phyloP scores from a whole-genome alignment of 2,797 vertebrate genomes.

The Gambelia wislizenii region DNA sequence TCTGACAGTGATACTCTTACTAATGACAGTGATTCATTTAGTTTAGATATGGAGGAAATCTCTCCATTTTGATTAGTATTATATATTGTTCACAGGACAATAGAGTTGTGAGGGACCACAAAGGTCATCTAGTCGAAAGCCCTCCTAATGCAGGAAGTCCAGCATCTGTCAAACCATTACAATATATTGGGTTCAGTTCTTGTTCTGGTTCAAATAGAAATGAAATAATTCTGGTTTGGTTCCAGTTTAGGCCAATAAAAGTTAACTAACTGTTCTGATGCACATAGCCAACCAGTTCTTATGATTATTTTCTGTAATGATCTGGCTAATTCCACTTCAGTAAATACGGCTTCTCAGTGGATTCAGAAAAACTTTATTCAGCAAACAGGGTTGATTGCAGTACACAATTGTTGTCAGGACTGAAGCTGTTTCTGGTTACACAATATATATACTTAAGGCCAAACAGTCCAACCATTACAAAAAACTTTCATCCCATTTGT shows the following conservation, averaged over 20 bases:
- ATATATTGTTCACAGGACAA: not conserved
- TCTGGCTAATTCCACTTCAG: too few relatives aligned
- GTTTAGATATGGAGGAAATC: not conserved
- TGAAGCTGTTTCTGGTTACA: too few relatives aligned
- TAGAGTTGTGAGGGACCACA: not conserved
- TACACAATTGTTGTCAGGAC: too few relatives aligned
- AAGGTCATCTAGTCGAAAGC: not conserved
- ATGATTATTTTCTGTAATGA: not conserved
- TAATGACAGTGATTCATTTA: constrained; percentile 39
- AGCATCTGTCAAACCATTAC: too few relatives aligned
- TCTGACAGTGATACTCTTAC: constrained; percentile 60
- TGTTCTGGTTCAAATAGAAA: not conserved
- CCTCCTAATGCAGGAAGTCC: not conserved
- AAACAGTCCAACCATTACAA: too few relatives aligned
- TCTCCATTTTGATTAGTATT: constrained; percentile 44
- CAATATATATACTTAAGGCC: too few relatives aligned
- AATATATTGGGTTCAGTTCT: not conserved
- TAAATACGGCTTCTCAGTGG: too few relatives aligned
- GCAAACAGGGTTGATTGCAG: too few relatives aligned
- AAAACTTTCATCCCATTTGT: too few relatives aligned
- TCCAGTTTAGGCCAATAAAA: not conserved
- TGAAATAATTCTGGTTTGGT: not conserved
- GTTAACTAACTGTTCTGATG: not conserved
- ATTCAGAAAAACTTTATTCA: too few relatives aligned
- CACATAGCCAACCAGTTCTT: not conserved